These are phyloP conservation scores for Corythucha ciliata DNA, from an alignment of 2,888 invertebrate species.

Conservation along the genomic window DNA sequence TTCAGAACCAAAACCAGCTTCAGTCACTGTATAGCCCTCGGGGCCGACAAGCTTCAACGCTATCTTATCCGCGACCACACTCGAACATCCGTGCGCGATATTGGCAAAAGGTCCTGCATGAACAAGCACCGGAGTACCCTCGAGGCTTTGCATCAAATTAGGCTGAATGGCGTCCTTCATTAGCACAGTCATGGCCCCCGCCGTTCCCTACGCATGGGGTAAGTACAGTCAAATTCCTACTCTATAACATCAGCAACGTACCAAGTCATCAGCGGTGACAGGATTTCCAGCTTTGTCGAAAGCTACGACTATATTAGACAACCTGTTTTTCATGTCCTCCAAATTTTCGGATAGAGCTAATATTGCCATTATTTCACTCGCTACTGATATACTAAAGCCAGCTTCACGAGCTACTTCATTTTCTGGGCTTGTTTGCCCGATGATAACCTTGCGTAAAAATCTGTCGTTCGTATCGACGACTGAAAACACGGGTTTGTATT, in stretches of 20 bases:
- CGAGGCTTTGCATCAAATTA: conserved; percentile 92
- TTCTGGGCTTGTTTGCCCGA: conserved; percentile 87
- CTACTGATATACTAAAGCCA: conserved; percentile 87
- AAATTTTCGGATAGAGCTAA: conserved; percentile 76
- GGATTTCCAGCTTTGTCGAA: conserved; percentile 66
- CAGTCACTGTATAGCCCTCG: conserved; percentile 88
- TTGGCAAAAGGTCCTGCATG: conserved; percentile 99
- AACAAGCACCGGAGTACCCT: conserved; percentile 91
- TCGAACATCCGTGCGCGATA: conserved; percentile 97
- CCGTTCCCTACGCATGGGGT: conserved; percentile 84
- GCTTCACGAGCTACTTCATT: conserved; percentile 76
- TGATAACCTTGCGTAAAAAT: conserved; percentile 82
- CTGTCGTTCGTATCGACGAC: conserved; percentile 94
- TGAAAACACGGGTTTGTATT: conserved; percentile 41
- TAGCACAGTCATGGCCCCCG: conserved; percentile 88
- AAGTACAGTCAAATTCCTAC: background rate
- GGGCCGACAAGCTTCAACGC: conserved; percentile 87
- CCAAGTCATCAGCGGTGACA: conserved; percentile 85
- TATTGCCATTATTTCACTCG: conserved; percentile 98
- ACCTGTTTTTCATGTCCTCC: conserved; percentile 79
- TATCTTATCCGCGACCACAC: conserved; percentile 87
- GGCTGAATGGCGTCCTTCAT: conserved; percentile 92
- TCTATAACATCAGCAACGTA: conserved; percentile 41
- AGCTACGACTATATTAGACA: conserved; percentile 86
- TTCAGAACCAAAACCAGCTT: conserved; percentile 97